phyloP scores from a whole-genome alignment of 1,140 invertebrate genomes.

The Manduca sexta region DNA sequence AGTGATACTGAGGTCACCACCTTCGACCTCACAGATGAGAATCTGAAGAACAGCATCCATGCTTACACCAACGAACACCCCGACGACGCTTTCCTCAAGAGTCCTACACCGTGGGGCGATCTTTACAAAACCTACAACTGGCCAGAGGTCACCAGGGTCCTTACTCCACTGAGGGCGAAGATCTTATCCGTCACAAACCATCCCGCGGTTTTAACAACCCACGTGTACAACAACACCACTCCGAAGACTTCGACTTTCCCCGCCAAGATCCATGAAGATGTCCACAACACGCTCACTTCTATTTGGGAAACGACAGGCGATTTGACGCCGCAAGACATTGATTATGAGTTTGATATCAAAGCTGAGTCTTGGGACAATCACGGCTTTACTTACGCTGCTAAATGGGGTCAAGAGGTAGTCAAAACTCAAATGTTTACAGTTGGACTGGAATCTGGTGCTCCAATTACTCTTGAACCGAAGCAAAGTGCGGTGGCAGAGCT shows the following conservation, averaged over 20 bases:
- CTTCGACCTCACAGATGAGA: conserved; percentile 12
- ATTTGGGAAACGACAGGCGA: conserved; percentile 5
- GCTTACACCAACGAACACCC: conserved; percentile 10
- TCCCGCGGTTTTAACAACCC: conserved; percentile 4
- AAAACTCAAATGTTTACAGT: conserved; percentile 21
- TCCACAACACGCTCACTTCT: conserved; percentile 11
- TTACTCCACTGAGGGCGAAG: conserved; percentile 10
- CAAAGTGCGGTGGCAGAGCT: conserved; percentile 23
- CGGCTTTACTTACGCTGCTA: conserved; percentile 20
- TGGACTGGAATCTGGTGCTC: conserved; percentile 14
- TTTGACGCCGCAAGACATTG: background rate
- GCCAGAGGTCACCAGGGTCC: conserved; percentile 12
- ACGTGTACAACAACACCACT: conserved; percentile 15
- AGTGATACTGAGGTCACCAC: conserved; percentile 9
- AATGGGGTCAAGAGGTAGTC: conserved; percentile 20
- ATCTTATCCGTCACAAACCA: conserved; percentile 7
- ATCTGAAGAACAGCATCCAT: conserved; percentile 9
- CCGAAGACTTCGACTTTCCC: conserved; percentile 4
- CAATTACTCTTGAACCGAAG: conserved; percentile 26
- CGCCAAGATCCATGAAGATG: conserved; percentile 1
- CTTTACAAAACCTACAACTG: conserved; percentile 22
- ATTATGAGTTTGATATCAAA: conserved; percentile 10
- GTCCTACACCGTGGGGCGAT: conserved; percentile 23
- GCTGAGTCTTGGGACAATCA: background rate
- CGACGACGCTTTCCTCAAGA: conserved; percentile 15